Evolutionary conservation across 2,113 vertebrate species (phyloP), one percentile per base, ranked within the genome.

Genomic region (Chamaetylas fuelleborni): DNA sequence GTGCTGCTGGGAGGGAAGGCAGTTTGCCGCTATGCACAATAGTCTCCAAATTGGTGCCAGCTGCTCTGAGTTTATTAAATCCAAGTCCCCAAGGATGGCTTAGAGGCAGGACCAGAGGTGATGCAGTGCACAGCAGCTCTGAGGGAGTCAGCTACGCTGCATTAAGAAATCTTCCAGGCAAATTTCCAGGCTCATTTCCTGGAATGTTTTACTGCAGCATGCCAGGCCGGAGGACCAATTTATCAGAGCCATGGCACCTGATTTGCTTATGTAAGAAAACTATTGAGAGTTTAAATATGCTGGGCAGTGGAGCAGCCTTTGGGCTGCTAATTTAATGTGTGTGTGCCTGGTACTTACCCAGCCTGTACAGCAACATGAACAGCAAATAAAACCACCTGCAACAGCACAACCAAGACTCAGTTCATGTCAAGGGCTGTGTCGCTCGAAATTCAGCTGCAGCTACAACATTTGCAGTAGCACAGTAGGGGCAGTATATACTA

Each of bases 81-180:
- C 22, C n/a, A 58, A 33, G 40, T 25, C 57, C 71, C 77, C 31
- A 28, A 22, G 34, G 3, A 4, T 3, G 36, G 67, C 61, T 90
- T 12, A 13, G 69, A 40, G 83, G 36, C 48, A 71, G 60, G 28
- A 40, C n/a, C 14, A n/a, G 81, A 48, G 38, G 58, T 5, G 9
- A 33, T 8, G 14, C 34, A 11, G 25, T 0, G 7, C 34, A 13
- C 53, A 42, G 61, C 33, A 47, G 29, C 42, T 45, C 1, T 0
- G 2, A 72, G 18, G n/a, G 62, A 88, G 15, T 7, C 0, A 0
- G 83, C 64, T 42, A 3, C 11, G 1, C 23, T 38, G 18, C 14
- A 42, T 65, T 61, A 61, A 25, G 71, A 86, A 72, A 51, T 34
- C 48, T 90, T 67, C 45, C 54, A 65, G 84, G 83, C 88, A 90